These are phyloP conservation scores for Neodon shergylaensis DNA, from an alignment of 2,113 vertebrate species.

Conservation along the genomic window DNA sequence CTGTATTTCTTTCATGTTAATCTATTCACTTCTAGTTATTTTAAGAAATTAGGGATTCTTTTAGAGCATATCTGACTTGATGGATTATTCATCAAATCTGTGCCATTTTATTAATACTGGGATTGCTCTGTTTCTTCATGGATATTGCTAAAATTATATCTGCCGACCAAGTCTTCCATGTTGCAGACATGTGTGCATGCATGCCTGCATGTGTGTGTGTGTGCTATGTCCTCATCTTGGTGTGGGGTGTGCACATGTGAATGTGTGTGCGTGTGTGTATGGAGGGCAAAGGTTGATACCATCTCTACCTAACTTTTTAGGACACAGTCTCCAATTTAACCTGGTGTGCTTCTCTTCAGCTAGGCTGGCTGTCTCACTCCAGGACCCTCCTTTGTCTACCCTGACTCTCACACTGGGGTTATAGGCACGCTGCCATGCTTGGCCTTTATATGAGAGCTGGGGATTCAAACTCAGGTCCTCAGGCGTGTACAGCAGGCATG, in stretches of 20 bases:
- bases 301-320: neutral
- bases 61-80: neutral
- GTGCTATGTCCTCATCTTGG: neutral
- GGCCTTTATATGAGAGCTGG: neutral
- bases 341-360: neutral
- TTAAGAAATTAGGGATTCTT: conserved; percentile 29
- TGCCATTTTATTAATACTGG: neutral
- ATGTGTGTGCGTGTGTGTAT: neutral
- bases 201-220: too few species aligned
- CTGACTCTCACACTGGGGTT: neutral
- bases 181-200: too few species aligned
- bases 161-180: neutral
- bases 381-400: neutral
- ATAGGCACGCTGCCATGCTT: neutral
- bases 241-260: neutral
- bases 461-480: neutral
- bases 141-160: neutral
- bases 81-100: neutral
- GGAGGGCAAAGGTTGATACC: too few species aligned
- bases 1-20: neutral
- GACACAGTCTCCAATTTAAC: neutral
- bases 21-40: conserved; percentile 35
- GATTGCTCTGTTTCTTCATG: neutral
- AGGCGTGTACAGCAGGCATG: neutral
- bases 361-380: neutral